phyloP scores from a whole-genome alignment of 1,140 invertebrate genomes.

The Oryctes rhinoceros region DNA sequence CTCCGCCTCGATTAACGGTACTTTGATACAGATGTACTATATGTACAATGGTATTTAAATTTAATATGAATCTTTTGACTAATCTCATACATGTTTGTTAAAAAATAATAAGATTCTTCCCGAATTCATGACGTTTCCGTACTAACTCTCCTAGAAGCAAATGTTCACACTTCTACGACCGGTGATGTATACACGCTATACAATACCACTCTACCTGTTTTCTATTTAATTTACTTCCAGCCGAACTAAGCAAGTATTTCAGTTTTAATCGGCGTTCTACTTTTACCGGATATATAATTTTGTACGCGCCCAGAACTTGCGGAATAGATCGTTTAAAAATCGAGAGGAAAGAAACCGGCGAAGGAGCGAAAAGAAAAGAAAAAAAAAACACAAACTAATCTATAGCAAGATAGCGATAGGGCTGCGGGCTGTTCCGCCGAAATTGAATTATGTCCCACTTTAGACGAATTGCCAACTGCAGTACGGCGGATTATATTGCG shows the following conservation, averaged over 20 bases:
- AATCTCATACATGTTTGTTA: too few relatives aligned
- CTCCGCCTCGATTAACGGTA: too few relatives aligned
- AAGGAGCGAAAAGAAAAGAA: background rate
- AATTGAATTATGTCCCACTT: constrained; percentile 4
- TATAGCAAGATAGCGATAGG: background rate
- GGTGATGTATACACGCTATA: too few relatives aligned
- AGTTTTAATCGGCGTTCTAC: constrained; percentile 9
- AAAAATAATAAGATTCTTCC: too few relatives aligned
- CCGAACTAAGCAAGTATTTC: background rate
- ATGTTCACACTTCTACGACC: too few relatives aligned
- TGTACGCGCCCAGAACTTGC: background rate
- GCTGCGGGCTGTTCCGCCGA: constrained; percentile 1
- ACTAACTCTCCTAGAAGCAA: too few relatives aligned
- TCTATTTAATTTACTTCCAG: background rate
- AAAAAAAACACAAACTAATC: constrained; percentile 14
- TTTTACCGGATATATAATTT: constrained; percentile 36
- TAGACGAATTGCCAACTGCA: background rate
- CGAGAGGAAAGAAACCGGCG: background rate
- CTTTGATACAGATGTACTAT: too few relatives aligned
- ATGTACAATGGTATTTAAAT: too few relatives aligned
- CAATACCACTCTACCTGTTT: background rate
- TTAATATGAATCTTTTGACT: too few relatives aligned
- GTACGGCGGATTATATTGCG: constrained; percentile 1
- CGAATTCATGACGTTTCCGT: too few relatives aligned
- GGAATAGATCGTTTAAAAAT: constrained; percentile 13